Evolutionary conservation across 2,888 invertebrate species (phyloP).

Genomic region (Omphaloscelis lunosa): DNA sequence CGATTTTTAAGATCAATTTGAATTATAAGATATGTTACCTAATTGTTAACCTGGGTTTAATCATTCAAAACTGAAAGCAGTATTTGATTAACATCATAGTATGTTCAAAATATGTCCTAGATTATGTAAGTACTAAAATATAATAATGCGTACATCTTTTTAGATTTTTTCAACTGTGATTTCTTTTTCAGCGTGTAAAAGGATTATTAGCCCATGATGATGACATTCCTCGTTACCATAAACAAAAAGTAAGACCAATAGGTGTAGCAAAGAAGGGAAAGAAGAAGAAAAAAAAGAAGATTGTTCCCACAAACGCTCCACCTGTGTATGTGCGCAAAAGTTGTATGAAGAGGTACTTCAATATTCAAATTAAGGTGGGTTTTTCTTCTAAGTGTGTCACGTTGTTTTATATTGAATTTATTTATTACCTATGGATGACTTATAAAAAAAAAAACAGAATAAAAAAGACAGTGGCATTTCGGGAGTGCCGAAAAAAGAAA

Average conservation of each 20-base stretch:
- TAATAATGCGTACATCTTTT: background rate
- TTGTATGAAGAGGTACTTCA: slow-evolving; percentile 11
- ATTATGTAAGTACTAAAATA: background rate
- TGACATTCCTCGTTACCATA: slow-evolving; percentile 6
- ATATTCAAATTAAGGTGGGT: background rate
- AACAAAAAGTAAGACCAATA: background rate
- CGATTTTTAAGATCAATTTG: no score
- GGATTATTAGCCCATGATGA: background rate
- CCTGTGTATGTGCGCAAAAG: background rate
- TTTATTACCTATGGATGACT: no score
- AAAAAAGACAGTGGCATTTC: no score
- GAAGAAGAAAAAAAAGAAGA: background rate
- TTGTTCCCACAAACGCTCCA: fast-evolving
- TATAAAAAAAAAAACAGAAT: no score
- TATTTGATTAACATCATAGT: background rate
- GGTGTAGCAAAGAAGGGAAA: slow-evolving; percentile 4
- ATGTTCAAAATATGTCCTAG: background rate
- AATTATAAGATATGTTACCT: no score
- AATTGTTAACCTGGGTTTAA: background rate
- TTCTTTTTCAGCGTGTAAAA: slow-evolving; percentile 1
- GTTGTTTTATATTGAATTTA: background rate
- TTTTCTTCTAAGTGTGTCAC: background rate
- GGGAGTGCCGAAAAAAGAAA: no score
- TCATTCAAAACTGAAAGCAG: background rate
- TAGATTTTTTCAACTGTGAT: background rate